Base-by-base conservation (phyloP, 2,888 invertebrate genomes). In the Flabesymbios commensalis region DNA sequence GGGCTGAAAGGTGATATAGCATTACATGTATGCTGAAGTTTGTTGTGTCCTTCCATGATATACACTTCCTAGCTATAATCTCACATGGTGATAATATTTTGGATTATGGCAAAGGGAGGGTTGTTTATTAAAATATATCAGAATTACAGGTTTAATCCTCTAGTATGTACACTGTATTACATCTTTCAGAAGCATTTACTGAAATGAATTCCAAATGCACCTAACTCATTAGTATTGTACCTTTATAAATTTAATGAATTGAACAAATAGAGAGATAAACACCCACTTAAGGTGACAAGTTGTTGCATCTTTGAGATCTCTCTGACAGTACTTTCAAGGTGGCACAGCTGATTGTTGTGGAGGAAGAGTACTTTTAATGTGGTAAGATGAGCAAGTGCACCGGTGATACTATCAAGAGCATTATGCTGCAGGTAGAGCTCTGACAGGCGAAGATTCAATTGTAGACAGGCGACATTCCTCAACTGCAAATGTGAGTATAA, bases 341-440 rank as follows among this genome's bases (percentile, higher is more conserved):
- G 32, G 14, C 36, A 4, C 17, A 60, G 60, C 45, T 60, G 60
- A 47, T 60, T 60, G 59, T 49, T 49, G 22, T 60, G 58, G n/a
- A 60, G 60, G 28, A 60, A 33, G 24, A 60, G 60, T 28, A 59
- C 57, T 19, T 36, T 7, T 2, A 60, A 33, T 31, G 26, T 31
- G 7, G 60, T 60, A 10, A 60, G 57, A 19, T 60, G 60, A 10
- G 47, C 19, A 14, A 60, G 31, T 22, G 60, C 22, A 14, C 60
- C 60, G 28, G 19, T 24, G 3, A 60, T 60, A 32, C 26, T 31
- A 14, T 33, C 48, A 10, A 60, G 58, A 10, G 32, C 26, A 42
- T 60, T 60, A 32, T 60, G 28, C 36, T 60, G 60, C 29, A 60
- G 32, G 36, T 60, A 57, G 14, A 60, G 36, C 41, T 60, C 60